Base-by-base conservation (phyloP, 2,888 invertebrate genomes). In the Stenoptilia bipunctidactyla region DNA sequence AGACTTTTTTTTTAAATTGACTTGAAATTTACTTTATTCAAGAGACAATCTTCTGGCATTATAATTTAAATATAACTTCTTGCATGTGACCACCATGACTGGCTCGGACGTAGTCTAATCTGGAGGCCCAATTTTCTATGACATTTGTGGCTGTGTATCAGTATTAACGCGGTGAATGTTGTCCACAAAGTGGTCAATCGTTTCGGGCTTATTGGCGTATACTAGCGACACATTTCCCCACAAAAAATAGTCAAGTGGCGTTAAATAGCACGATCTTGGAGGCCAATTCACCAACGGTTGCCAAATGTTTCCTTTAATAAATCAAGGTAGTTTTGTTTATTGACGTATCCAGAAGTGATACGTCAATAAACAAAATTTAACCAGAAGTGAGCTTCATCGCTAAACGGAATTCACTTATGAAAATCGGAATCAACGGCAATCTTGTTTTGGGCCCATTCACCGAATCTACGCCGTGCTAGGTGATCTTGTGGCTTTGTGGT, bases 51-150 rank as follows among this genome's bases (percentile, higher is more conserved):
- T 27, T 37, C 1, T 37, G 37, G 5, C 37, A 27, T 27, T 37
- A 27, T 3, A 27, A 12, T 27, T 37, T 30, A 30, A 36, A 36
- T 15, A 36, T n/a, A 15, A 36, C n/a, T 36, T 34, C n/a, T 34
- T n/a, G 20, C 48, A 46, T 49, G 49, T 46, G 46, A 45, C 46
- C 44, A 41, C 48, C 47, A 43, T 42, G 49, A 45, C 49, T 47
- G 48, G 40, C 44, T 44, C 42, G 47, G 43, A 47, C 12, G 42
- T 44, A 47, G 38, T 45, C 40, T 15, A 47, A 49, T 47, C 49
- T 48, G 43, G 43, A 47, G n/a, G 45, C 46, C 47, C 47, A 51
- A 49, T 52, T 51, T 48, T 53, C 48, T 37, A 50, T 43, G 14
- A 52, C 47, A 47, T 44, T 45, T 43, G 48, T 40, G 42, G 41